These are phyloP conservation scores for Furcula furcula DNA, from an alignment of 2,888 invertebrate species.

Conservation along the genomic window DNA sequence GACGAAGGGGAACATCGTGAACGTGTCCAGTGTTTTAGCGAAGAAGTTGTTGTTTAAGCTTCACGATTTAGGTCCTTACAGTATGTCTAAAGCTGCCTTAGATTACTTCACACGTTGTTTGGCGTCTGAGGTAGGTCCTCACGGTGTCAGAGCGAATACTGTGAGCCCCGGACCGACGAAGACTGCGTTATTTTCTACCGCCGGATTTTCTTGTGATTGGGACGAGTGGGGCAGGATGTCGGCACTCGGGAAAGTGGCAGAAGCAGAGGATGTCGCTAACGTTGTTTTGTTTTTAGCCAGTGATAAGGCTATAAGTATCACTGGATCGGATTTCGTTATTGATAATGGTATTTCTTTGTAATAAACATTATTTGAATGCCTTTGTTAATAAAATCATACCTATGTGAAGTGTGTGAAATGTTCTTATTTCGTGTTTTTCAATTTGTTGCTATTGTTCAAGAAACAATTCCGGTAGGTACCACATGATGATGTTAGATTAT, in stretches of 20 bases:
- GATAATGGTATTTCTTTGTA: conserved; percentile 27
- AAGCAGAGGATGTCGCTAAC: conserved; percentile 36
- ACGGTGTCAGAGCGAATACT: conserved; percentile 84
- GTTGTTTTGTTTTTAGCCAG: conserved; percentile 38
- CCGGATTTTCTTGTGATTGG: conserved; percentile 2
- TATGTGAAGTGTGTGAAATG: too few relatives aligned
- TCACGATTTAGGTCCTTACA: conserved; percentile 57
- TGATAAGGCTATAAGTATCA: conserved; percentile 36
- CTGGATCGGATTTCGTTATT: conserved; percentile 24
- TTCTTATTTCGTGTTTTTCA: too few relatives aligned
- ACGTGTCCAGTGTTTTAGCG: conserved; percentile 10
- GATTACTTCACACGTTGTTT: conserved; percentile 87
- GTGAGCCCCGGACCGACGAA: conserved; percentile 88
- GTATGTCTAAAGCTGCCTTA: conserved; percentile 87
- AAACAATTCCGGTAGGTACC: too few relatives aligned
- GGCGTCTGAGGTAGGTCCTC: conserved; percentile 83
- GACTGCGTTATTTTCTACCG: conserved; percentile 46
- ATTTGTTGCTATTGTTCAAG: too few relatives aligned
- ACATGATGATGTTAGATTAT: too few relatives aligned
- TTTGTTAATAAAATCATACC: too few relatives aligned
- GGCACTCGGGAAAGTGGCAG: conserved; percentile 8
- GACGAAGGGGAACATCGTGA: conserved; percentile 23
- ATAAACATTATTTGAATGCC: too few relatives aligned
- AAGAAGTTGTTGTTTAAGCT: background rate
- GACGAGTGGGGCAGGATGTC: conserved; percentile 4